Percentiles rank a stretch among this genome's conserved stretches.
These are phyloP conservation scores for Dryococelus australis DNA, from an alignment of 2,888 invertebrate genomes.

Conservation along the genomic window DNA sequence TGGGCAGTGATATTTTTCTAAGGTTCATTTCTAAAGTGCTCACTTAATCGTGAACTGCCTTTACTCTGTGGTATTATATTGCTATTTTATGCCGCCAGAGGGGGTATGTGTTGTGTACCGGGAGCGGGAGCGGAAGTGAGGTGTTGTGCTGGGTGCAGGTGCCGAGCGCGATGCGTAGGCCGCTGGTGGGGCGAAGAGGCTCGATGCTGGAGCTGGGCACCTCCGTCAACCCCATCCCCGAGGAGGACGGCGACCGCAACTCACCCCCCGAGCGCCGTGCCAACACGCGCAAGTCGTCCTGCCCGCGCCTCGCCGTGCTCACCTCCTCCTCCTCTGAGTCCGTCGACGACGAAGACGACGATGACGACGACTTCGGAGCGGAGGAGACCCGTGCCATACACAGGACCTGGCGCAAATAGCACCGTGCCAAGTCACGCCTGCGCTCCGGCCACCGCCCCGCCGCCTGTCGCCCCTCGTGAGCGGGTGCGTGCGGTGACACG, in stretches of 20 bases:
- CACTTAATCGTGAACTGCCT: too few relatives aligned
- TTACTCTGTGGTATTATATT: too few relatives aligned
- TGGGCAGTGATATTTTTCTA: too few relatives aligned
- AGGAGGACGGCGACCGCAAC: constrained; percentile 62
- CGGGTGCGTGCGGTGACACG: not conserved
- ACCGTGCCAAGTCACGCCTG: constrained; percentile 12
- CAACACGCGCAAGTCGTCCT: not conserved
- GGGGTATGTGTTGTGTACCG: too few relatives aligned
- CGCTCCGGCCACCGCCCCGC: constrained; percentile 13
- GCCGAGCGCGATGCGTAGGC: constrained; percentile 69
- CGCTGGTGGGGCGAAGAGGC: constrained; percentile 74
- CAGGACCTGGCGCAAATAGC: constrained; percentile 32
- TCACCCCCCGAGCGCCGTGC: constrained; percentile 48
- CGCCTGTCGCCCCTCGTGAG: constrained; percentile 5
- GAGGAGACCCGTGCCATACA: constrained; percentile 37
- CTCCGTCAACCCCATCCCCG: constrained; percentile 72
- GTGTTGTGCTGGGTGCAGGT: constrained; percentile 53
- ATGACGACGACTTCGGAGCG: constrained; percentile 53
- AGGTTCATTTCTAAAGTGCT: too few relatives aligned
- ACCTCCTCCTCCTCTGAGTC: constrained; percentile 67
- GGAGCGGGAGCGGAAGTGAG: not conserved
- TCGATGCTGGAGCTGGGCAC: constrained; percentile 83
- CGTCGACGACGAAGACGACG: constrained; percentile 56
- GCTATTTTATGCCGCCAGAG: too few relatives aligned
- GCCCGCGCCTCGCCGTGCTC: not conserved